Conservation (phyloP, 2,797 vertebrate species). For the Intellagama lesueurii region DNA sequence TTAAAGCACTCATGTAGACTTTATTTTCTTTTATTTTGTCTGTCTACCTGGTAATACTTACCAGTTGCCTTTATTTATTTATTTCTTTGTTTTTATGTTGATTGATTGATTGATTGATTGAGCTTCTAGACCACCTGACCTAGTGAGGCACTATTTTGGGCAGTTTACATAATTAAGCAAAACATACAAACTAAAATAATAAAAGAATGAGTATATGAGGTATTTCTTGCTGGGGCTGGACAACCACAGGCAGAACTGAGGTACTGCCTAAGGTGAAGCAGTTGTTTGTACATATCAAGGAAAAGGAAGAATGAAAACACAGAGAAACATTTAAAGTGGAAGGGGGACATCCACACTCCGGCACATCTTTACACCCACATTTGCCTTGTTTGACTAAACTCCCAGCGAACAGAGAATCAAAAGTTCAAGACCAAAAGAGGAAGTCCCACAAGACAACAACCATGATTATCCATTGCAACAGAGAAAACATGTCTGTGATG, state of each 20-base stretch:
- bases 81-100: no score
- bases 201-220: no score
- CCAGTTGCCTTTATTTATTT: no score
- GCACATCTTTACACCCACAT: background rate
- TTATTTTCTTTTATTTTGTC: no score
- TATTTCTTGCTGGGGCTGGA: background rate
- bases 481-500: background rate
- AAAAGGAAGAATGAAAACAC: background rate
- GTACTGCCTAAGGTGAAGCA: background rate
- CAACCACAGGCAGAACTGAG: background rate
- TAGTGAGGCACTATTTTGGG: no score
- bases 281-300: background rate
- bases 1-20: no score
- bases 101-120: no score
- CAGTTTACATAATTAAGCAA: no score
- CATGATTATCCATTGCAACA: background rate
- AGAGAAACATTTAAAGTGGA: background rate
- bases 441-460: no score
- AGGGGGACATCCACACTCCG: background rate
- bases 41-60: no score
- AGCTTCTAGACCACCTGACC: no score
- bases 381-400: background rate
- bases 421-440: background rate
- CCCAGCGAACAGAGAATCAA: background rate
- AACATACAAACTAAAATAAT: no score